Base-by-base conservation (phyloP, 2,797 vertebrate genomes). In the Sylvilagus floridanus region DNA sequence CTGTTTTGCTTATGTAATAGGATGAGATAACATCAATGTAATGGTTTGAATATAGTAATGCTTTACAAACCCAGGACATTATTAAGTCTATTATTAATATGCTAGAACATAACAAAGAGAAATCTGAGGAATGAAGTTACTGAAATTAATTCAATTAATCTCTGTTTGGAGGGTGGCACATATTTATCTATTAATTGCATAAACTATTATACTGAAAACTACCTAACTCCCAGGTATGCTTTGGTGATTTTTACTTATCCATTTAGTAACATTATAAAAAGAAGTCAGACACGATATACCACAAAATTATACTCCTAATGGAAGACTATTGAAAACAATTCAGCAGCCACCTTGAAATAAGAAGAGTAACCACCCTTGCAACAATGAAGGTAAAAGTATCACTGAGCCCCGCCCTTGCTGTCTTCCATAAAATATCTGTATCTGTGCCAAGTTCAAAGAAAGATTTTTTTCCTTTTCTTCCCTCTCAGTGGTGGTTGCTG, bases 121-220 rank as follows among this genome's bases (percentile, higher is more conserved):
- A 88, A 84, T 82, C 26, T 88, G 63, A 96, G 52, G 35, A 90
- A 88, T 87, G 93, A 63, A 62, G 11, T 78, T 91, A 95, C 88
- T 85, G 86, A 92, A 96, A 84, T 65, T 79, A 94, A 85, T 94
- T 92, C 60, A 92, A 91, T 94, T 92, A 94, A 76, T 95, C 79
- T 89, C 54, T 92, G 26, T 94, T 84, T 92, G 72, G 75, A 94
- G 8, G 37, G 21, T 50, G 3, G 60, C 69, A 93, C 50, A 65
- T 73, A 96, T 93, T 91, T 94, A 90, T 91, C 83, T 92, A 84
- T 71, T 95, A 78, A 91, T 69, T 90, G 50, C 66, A 86, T 79
- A 90, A 93, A 95, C 94, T 84, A 81, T 85, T 83, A 92, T 24
- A 76, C 4, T 63, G 32, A 84, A 92, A 94, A 94, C 63, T 42